Conservation (phyloP, 2,888 invertebrate genomes). For the Micropterix aruncella region DNA sequence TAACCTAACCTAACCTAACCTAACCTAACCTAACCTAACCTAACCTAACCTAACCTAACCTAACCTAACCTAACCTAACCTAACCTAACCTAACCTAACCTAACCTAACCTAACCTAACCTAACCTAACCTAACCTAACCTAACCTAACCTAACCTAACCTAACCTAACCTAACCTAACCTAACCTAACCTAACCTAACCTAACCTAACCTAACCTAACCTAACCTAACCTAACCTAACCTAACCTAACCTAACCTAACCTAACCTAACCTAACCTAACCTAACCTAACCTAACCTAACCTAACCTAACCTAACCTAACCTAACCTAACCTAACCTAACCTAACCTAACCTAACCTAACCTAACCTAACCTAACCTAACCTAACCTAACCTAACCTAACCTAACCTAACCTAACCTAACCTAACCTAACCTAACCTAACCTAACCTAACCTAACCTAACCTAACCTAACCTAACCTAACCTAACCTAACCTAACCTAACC, state of each 20-base stretch:
- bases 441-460: slow-evolving; percentile 12
- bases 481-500: slow-evolving; percentile 8
- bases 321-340: slow-evolving; percentile 5
- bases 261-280: slow-evolving; percentile 6
- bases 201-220: slow-evolving; percentile 6
- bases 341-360: slow-evolving; percentile 8
- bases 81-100: slow-evolving; percentile 6
- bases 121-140: slow-evolving; percentile 8
- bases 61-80: slow-evolving; percentile 7
- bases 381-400: slow-evolving; percentile 11
- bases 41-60: slow-evolving; percentile 5
- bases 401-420: slow-evolving; percentile 10
- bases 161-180: slow-evolving; percentile 1
- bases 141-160: slow-evolving; percentile 5
- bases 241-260: slow-evolving; percentile 11
- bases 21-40: slow-evolving; percentile 1
- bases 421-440: slow-evolving; percentile 11
- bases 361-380: slow-evolving; percentile 11
- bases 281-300: slow-evolving; percentile 6
- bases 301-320: slow-evolving; percentile 6
- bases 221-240: slow-evolving; percentile 9
- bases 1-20: not conserved
- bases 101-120: slow-evolving; percentile 8
- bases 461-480: slow-evolving; percentile 12
- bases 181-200: slow-evolving; percentile 9